Conservation (phyloP, 2,113 vertebrate genomes). For the Euleptes europaea region DNA sequence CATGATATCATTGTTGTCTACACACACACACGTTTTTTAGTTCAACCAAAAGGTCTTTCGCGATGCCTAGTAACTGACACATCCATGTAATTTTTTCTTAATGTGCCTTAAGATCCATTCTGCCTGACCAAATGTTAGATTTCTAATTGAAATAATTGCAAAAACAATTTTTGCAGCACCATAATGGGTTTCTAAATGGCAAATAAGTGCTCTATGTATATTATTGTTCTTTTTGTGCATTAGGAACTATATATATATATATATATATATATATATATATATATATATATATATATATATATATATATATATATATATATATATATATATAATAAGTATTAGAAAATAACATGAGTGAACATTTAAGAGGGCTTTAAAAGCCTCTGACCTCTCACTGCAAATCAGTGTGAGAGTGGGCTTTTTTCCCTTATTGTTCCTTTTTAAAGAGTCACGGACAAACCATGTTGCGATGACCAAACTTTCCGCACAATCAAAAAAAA, state of each 20-base stretch:
- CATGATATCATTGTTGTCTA: not conserved
- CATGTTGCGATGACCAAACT: not conserved
- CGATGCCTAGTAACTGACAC: not conserved
- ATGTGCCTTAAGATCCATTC: not conserved
- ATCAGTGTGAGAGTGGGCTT: not conserved
- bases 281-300: too few relatives aligned
- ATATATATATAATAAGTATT: not conserved
- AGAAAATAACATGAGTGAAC: not conserved
- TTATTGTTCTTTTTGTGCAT: not conserved
- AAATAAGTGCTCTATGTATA: not conserved
- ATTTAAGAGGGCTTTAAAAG: not conserved
- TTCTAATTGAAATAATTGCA: not conserved
- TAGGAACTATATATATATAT: not conserved
- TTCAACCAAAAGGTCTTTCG: not conserved
- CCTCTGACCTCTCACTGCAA: not conserved
- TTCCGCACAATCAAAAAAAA: not conserved
- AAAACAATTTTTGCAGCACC: not conserved
- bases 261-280: not conserved
- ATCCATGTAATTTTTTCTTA: not conserved
- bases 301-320: not conserved
- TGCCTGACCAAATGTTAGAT: not conserved
- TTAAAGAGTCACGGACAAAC: not conserved
- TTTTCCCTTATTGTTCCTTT: not conserved
- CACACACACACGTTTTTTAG: not conserved
- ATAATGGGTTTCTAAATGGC: not conserved